A percentile compares a stretch with the other conserved stretches of the same genome.
Conservation (phyloP, 2,113 vertebrate genomes). For the Callospermophilus lateralis region DNA sequence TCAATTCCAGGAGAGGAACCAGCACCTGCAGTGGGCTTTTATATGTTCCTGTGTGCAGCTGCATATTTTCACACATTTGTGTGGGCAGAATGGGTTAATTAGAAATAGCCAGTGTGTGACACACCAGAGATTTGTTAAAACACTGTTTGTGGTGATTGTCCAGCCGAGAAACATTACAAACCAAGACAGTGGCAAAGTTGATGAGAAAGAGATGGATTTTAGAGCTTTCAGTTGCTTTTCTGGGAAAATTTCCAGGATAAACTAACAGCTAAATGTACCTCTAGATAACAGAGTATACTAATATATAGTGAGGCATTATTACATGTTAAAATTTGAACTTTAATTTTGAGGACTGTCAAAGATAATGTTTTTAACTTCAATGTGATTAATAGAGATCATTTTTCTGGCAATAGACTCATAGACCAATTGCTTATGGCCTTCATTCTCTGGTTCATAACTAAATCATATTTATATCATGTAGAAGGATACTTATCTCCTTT, state of each 20-base stretch:
- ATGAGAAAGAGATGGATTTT: neutral
- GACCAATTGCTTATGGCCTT: neutral
- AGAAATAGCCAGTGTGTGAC: neutral
- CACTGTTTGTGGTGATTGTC: neutral
- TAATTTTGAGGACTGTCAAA: slow-evolving; percentile 48
- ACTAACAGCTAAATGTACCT: neutral
- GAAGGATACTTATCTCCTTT: neutral
- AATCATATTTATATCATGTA: neutral
- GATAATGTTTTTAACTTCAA: neutral
- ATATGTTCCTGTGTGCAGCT: neutral
- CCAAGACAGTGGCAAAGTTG: neutral
- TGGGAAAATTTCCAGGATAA: neutral
- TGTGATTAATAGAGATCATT: neutral
- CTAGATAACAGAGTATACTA: neutral
- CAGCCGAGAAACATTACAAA: neutral
- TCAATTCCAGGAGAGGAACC: neutral
- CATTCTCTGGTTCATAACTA: neutral
- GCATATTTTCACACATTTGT: neutral
- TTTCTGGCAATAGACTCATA: neutral
- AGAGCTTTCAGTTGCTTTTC: neutral
- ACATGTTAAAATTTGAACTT: slow-evolving; percentile 29
- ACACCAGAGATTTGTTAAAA: neutral
- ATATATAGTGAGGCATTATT: neutral
- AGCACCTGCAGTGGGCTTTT: neutral
- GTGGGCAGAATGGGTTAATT: neutral